These are phyloP conservation scores for Percopsis omiscomaycus DNA, from an alignment of 2,797 vertebrate genomes.

Conservation along the genomic window DNA sequence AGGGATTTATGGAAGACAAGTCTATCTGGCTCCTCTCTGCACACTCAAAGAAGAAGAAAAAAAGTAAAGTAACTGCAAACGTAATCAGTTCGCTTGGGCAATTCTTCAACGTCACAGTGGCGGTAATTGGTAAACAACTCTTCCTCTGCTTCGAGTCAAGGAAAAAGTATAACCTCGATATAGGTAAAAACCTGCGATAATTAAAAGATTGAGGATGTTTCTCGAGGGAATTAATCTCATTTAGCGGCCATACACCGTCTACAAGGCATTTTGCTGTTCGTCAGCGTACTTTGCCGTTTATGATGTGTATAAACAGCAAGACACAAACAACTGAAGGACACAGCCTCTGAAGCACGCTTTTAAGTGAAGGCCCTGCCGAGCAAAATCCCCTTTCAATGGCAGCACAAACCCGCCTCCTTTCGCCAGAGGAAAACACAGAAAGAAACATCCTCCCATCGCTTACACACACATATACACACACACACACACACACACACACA, in stretches of 20 bases:
- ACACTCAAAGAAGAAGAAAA: neutral
- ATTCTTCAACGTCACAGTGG: neutral
- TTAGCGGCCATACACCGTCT: neutral
- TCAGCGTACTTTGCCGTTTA: slow-evolving; percentile 1
- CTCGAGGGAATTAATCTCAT: neutral
- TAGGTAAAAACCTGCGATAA: neutral
- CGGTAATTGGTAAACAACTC: neutral
- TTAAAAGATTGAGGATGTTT: neutral
- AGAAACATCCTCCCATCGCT: slow-evolving; percentile 24
- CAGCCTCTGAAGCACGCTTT: slow-evolving; percentile 12
- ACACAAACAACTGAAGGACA: slow-evolving; percentile 4
- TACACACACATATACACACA: slow-evolving; percentile 2
- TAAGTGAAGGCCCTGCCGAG: slow-evolving; percentile 2
- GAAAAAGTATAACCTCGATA: neutral
- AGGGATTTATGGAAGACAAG: too few relatives aligned
- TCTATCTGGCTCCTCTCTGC: too few relatives aligned
- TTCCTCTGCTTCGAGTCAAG: neutral
- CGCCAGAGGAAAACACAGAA: slow-evolving; percentile 40
- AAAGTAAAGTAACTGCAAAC: slow-evolving; percentile 2
- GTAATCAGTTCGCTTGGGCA: neutral
- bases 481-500: slow-evolving; percentile 23
- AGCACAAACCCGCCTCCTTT: slow-evolving; percentile 35
- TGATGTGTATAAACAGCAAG: slow-evolving; percentile 19
- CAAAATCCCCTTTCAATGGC: slow-evolving; percentile 12
- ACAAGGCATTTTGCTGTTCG: neutral